Percentiles rank a stretch among this genome's conserved stretches.
Evolutionary conservation across 2,113 vertebrate species (phyloP).

Genomic region (Dicerorhinus sumatrensis): DNA sequence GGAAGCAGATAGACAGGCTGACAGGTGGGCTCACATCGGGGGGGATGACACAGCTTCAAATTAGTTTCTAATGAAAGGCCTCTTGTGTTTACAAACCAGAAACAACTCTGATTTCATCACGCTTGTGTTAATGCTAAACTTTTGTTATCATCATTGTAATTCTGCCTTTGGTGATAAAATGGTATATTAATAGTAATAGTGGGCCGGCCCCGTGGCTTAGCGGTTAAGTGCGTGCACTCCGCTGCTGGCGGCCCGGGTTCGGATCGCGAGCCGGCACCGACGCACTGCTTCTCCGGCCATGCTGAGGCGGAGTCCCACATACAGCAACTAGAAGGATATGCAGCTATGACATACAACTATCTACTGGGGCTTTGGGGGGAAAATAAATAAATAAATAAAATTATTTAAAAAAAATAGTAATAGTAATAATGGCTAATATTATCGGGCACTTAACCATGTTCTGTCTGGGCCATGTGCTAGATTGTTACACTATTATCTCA

Average conservation of each 20-base stretch:
- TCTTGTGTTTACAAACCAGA: not conserved
- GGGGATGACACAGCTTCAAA: not conserved
- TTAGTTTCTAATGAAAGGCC: not conserved
- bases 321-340: too few species aligned
- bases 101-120: slow-evolving; percentile 9
- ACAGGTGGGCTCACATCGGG: not conserved
- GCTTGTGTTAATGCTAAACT: not conserved
- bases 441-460: not conserved
- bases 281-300: too few species aligned
- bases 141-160: not conserved
- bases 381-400: too few species aligned
- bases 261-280: too few species aligned
- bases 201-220: too few species aligned
- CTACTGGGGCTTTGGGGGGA: too few species aligned
- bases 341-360: too few species aligned
- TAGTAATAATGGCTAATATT: not conserved
- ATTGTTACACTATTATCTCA: not conserved
- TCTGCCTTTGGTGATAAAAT: slow-evolving; percentile 33
- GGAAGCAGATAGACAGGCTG: slow-evolving; percentile 3
- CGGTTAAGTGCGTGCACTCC: too few species aligned
- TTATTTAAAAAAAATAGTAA: not conserved
- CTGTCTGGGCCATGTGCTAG: not conserved
- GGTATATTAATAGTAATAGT: not conserved
- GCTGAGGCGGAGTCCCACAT: too few species aligned
- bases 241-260: too few species aligned